phyloP scores from a whole-genome alignment of 2,888 invertebrate species.

The Ypsolopha scabrella region DNA sequence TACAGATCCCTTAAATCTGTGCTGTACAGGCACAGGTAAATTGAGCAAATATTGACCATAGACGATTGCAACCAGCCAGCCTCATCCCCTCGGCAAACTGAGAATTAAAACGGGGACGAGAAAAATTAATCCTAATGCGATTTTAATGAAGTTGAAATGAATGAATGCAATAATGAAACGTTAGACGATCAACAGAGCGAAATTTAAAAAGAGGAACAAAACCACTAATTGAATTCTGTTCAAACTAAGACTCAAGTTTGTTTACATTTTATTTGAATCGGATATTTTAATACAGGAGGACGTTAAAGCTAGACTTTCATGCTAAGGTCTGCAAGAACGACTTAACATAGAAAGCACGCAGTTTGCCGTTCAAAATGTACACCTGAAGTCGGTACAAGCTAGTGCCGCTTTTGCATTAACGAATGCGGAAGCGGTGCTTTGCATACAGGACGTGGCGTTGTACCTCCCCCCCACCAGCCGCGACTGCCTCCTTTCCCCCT shows the following conservation, averaged over 20 bases:
- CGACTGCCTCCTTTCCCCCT: conserved; percentile 20
- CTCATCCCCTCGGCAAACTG: conserved; percentile 58
- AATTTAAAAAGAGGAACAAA: neutral
- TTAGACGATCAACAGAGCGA: conserved; percentile 28
- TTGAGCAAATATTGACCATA: conserved; percentile 62
- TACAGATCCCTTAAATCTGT: neutral
- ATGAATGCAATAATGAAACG: conserved; percentile 66
- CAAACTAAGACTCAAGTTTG: neutral
- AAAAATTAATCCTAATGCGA: conserved; percentile 71
- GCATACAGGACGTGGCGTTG: conserved; percentile 60
- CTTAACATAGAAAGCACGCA: conserved; percentile 9
- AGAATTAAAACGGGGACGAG: conserved; percentile 66
- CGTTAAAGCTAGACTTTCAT: neutral
- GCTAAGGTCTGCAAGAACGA: neutral
- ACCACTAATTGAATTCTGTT: neutral
- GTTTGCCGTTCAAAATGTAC: conserved; percentile 60
- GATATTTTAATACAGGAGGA: too few species aligned
- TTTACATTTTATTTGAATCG: too few species aligned
- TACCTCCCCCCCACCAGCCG: conserved; percentile 30
- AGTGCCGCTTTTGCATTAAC: conserved; percentile 64
- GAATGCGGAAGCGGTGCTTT: conserved; percentile 69
- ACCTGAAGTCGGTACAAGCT: conserved; percentile 58
- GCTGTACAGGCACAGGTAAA: conserved; percentile 42
- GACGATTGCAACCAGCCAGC: conserved; percentile 61
- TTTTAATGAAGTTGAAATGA: conserved; percentile 68